phyloP scores from a whole-genome alignment of 2,113 vertebrate genomes.

The Oenanthe oenanthe region DNA sequence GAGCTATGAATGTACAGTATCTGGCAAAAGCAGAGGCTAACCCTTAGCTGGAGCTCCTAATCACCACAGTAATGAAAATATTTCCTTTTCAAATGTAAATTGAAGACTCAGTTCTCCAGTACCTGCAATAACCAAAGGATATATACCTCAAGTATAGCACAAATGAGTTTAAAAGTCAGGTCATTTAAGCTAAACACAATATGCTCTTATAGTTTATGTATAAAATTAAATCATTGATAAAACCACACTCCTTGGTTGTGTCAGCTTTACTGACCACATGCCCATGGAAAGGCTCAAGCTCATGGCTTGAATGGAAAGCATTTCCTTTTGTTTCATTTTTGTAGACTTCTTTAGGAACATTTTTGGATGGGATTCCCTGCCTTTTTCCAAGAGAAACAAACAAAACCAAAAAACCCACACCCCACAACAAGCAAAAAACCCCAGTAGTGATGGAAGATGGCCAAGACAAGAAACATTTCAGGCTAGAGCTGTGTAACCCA shows the following conservation, averaged over 20 bases:
- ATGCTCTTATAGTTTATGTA: not conserved
- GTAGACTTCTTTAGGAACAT: not conserved
- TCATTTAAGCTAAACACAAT: not conserved
- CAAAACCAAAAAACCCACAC: not conserved
- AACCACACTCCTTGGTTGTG: rapidly evolving
- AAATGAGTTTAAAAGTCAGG: not conserved
- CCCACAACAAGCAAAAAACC: not conserved
- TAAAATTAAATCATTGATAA: not conserved
- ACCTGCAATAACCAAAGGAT: not conserved
- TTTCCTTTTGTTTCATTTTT: not conserved
- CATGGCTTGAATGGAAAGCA: not conserved
- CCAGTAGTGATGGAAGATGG: not conserved
- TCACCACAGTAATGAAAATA: not conserved
- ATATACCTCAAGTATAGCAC: not conserved
- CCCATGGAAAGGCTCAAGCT: not conserved
- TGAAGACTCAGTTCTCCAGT: not conserved
- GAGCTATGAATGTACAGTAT: not conserved
- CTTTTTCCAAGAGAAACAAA: not conserved
- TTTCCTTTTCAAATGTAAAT: constrained; percentile 9
- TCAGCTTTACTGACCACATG: not conserved
- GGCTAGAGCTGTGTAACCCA: not conserved
- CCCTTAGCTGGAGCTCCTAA: constrained; percentile 6
- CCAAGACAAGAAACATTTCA: not conserved
- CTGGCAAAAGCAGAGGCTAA: constrained; percentile 8
- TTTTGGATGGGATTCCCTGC: not conserved